Conservation (phyloP, 2,797 vertebrate species). For the Pseudomugil gertrudae region DNA sequence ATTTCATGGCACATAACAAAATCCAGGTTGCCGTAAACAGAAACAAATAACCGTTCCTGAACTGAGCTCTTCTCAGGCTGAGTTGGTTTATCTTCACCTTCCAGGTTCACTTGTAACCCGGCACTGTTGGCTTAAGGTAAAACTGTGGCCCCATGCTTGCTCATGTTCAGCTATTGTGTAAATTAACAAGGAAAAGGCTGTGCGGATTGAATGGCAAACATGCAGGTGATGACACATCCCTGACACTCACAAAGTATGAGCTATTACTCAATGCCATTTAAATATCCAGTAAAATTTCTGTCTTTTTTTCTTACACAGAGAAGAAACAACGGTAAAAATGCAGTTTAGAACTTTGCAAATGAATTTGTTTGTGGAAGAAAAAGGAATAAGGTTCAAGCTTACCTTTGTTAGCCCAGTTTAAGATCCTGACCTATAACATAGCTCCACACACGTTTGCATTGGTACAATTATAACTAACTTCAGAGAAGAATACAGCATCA, state of each 20-base stretch:
- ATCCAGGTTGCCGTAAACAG: conserved; percentile 20
- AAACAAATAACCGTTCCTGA: conserved; percentile 53
- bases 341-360: conserved; percentile 26
- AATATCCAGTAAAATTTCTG: conserved; percentile 49
- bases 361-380: conserved; percentile 34
- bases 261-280: conserved; percentile 74
- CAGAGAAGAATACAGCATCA: conserved; percentile 51
- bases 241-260: conserved; percentile 75
- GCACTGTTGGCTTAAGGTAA: conserved; percentile 82
- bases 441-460: conserved; percentile 63
- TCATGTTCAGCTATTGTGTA: conserved; percentile 82
- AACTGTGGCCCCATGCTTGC: conserved; percentile 74
- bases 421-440: conserved; percentile 59
- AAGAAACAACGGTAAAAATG: conserved; percentile 12
- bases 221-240: conserved; percentile 83
- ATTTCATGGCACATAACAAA: conserved; percentile 37
- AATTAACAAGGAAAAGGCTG: conserved; percentile 80
- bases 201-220: conserved; percentile 83
- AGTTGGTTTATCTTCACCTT: conserved; percentile 66
- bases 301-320: background rate
- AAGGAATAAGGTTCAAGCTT: conserved; percentile 29
- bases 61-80: conserved; percentile 37
- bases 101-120: conserved; percentile 79
- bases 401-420: conserved; percentile 51
- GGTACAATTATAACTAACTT: conserved; percentile 65